Percentiles rank a stretch among this genome's conserved stretches.
phyloP scores from a whole-genome alignment of 37 sponge, comb jelly and placozoan genomes.

The Haliclona indistincta region DNA sequence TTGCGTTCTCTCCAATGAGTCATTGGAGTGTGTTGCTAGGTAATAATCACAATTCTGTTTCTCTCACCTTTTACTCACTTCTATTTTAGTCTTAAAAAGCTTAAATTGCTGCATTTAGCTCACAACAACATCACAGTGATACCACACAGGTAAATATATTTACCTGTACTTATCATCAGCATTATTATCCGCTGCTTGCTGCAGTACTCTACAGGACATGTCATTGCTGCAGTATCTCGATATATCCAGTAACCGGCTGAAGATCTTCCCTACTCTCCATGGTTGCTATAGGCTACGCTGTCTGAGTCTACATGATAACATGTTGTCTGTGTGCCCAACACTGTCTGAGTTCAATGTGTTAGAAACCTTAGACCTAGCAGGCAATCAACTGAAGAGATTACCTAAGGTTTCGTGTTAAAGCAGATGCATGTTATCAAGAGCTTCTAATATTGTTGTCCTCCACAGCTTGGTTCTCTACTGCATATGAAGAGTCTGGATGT shows the following conservation, averaged over 20 bases:
- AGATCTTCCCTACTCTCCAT: not conserved
- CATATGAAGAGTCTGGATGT: too few relatives aligned
- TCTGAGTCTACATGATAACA: conserved; percentile 58
- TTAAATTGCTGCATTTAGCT: conserved; percentile 68
- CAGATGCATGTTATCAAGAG: too few relatives aligned
- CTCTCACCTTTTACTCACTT: too few relatives aligned
- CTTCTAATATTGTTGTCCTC: too few relatives aligned
- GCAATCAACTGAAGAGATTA: conserved; percentile 43
- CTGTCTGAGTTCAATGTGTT: conserved; percentile 31
- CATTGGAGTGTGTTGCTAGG: not conserved
- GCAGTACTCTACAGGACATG: not conserved
- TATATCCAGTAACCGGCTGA: not conserved
- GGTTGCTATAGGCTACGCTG: conserved; percentile 22
- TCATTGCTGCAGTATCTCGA: not conserved
- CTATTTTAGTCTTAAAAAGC: conserved; percentile 27
- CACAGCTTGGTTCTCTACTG: too few relatives aligned
- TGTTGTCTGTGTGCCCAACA: conserved; percentile 34
- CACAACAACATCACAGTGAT: conserved; percentile 49
- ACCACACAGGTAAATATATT: conserved; percentile 33
- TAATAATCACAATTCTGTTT: too few relatives aligned
- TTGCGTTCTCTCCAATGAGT: not conserved
- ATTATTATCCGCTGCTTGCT: not conserved
- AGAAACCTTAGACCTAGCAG: conserved; percentile 44
- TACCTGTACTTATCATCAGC: not conserved
- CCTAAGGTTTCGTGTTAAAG: too few relatives aligned